phyloP scores from a whole-genome alignment of 2,113 vertebrate genomes.

The Gnathonemus echidnorhynchus region DNA sequence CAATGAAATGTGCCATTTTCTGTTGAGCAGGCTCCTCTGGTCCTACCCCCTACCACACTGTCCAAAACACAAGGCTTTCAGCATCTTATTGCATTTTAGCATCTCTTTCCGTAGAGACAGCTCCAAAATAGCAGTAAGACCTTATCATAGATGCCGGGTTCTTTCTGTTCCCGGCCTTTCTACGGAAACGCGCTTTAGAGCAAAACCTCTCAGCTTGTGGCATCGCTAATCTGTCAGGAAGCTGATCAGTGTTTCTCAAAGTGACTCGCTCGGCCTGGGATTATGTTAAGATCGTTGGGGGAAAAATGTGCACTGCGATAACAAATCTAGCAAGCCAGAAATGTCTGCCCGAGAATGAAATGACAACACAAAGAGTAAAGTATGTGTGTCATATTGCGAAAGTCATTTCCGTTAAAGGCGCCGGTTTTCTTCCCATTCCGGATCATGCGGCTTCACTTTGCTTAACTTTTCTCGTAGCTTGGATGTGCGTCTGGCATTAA shows the following conservation, averaged over 20 bases:
- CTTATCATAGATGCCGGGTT: background rate
- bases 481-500: background rate
- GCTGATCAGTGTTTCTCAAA: slow-evolving; percentile 1
- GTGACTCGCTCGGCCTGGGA: background rate
- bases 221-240: background rate
- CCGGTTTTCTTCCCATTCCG: background rate
- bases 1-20: background rate
- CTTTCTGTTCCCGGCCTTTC: background rate
- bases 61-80: background rate
- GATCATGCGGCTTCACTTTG: background rate
- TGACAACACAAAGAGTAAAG: background rate
- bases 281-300: background rate
- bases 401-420: background rate
- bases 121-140: background rate
- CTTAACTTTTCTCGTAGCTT: background rate
- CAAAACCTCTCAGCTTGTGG: background rate
- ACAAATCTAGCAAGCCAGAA: background rate
- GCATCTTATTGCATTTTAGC: background rate
- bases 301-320: background rate
- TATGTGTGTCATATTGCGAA: background rate
- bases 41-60: background rate
- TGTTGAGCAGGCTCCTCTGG: background rate
- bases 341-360: background rate
- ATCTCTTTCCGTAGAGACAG: background rate
- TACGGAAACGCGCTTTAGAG: background rate